Percentiles rank a stretch among this genome's conserved stretches.
Evolutionary conservation across 2,113 vertebrate genomes (phyloP).

Genomic region (Forbesichthys agassizii): DNA sequence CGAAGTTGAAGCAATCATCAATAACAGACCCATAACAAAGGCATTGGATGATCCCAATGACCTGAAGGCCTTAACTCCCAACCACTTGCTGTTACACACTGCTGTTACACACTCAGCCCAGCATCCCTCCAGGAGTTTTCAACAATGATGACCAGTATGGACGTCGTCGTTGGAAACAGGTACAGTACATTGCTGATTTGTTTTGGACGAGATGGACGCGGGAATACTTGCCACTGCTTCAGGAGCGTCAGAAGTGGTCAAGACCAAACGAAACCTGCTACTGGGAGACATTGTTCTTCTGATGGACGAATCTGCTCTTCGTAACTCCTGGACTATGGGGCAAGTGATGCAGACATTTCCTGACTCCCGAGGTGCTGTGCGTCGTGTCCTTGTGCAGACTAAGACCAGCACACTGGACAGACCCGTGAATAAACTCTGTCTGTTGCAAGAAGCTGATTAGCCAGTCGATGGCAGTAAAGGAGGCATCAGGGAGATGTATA

Average conservation of each 20-base stretch:
- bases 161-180: neutral
- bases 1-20: neutral
- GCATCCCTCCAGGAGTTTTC: neutral
- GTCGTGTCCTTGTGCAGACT: neutral
- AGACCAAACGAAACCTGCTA: too few species aligned
- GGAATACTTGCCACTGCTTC: neutral
- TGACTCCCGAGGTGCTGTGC: neutral
- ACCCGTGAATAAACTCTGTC: neutral
- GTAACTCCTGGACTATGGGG: neutral
- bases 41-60: too few species aligned
- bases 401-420: neutral
- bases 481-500: too few species aligned
- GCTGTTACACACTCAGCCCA: neutral
- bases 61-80: too few species aligned
- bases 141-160: neutral
- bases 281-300: too few species aligned
- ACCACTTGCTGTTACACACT: neutral
- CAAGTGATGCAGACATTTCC: neutral
- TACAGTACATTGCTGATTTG: neutral
- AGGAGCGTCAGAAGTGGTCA: neutral
- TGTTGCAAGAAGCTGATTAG: neutral
- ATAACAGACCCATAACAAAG: neutral
- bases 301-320: neutral
- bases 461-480: too few species aligned
- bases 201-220: too few species aligned